Base-by-base conservation (phyloP, 23 tunicate species). In the Clavelina lepadiformis region DNA sequence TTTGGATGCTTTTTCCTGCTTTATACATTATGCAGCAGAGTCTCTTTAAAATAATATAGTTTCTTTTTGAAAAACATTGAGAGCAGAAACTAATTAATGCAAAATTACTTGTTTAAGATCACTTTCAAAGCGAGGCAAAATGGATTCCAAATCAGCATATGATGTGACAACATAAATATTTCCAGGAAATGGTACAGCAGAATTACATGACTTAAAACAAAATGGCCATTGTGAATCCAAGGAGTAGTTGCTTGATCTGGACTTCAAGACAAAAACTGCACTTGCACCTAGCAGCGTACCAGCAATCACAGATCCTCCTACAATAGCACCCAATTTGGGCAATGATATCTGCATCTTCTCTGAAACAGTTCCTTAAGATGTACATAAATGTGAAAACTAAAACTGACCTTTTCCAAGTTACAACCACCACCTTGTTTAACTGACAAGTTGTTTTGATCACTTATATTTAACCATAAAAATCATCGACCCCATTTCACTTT, bases 231-330 rank as follows among this genome's bases (percentile, higher is more conserved):
- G n/a, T 1, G 15, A 28, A 56, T 26, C 30, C 30, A 2, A 2
- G 34, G 30, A 26, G 23, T 19, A 18, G 61, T 56, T 2, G 49
- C 49, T 41, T 41, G 15, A 15, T 41, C 15, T 41, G 28, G 15
- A 28, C 30, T 56, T 56, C 61, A 33, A 56, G n/a, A 26, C 28
- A 23, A 1, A 56, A 2, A 26, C 31, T 28, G 30, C 31, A 13
- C 34, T 56, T 22, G 61, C 28, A 3, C 61, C 61, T 24, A 56
- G 34, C 13, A 56, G 31, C 2, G 31, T 56, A 15, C 61, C 61
- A 23, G 23, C 26, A 2, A 56, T 28, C 3, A 26, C 29, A 56
- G 34, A 33, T 13, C 61, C 23, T 22, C 31, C 61, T 28, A 56
- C 28, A 26, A 26, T 56, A 27, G 24, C 55, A 49, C 22, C 4